Evolutionary conservation across 2,113 vertebrate species (phyloP).

Genomic region (Rhegmatorhina hoffmannsi): DNA sequence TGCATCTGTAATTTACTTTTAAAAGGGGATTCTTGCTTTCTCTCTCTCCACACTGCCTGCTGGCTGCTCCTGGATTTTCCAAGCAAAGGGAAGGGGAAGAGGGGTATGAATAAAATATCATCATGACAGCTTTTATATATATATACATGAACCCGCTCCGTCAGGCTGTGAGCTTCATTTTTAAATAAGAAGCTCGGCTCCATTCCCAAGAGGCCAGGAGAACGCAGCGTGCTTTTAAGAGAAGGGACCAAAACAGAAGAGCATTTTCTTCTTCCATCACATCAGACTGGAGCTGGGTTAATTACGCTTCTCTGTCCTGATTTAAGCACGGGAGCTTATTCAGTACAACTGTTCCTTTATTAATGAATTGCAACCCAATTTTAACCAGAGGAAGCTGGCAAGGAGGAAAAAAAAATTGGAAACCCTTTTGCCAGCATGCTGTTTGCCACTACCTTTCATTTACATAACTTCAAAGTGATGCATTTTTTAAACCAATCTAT

Average conservation of each 20-base stretch:
- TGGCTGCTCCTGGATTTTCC: conserved; percentile 68
- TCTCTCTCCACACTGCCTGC: conserved; percentile 48
- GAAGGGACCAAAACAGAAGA: conserved; percentile 66
- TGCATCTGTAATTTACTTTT: conserved; percentile 68
- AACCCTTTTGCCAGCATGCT: conserved; percentile 47
- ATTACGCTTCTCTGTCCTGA: conserved; percentile 61
- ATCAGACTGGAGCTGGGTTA: conserved; percentile 62
- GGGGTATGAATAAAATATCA: conserved; percentile 74
- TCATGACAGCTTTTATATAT: conserved; percentile 63
- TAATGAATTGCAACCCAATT: conserved; percentile 69
- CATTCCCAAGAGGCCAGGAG: conserved; percentile 5
- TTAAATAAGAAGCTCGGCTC: conserved; percentile 57
- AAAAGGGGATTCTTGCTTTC: conserved; percentile 61
- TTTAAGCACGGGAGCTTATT: conserved; percentile 66
- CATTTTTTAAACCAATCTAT: conserved; percentile 57
- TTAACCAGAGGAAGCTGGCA: conserved; percentile 48
- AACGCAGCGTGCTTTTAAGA: conserved; percentile 45
- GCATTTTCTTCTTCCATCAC: conserved; percentile 57
- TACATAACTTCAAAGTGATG: conserved; percentile 59
- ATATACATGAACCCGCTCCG: conserved; percentile 34
- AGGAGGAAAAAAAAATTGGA: conserved; percentile 10
- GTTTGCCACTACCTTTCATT: conserved; percentile 37
- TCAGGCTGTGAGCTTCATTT: conserved; percentile 60
- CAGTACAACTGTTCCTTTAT: conserved; percentile 69
- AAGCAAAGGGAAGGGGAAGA: conserved; percentile 61